Evolutionary conservation across 2,797 vertebrate species (phyloP), one percentile per base, ranked within the genome.

Genomic region (Pitangus sulphuratus): DNA sequence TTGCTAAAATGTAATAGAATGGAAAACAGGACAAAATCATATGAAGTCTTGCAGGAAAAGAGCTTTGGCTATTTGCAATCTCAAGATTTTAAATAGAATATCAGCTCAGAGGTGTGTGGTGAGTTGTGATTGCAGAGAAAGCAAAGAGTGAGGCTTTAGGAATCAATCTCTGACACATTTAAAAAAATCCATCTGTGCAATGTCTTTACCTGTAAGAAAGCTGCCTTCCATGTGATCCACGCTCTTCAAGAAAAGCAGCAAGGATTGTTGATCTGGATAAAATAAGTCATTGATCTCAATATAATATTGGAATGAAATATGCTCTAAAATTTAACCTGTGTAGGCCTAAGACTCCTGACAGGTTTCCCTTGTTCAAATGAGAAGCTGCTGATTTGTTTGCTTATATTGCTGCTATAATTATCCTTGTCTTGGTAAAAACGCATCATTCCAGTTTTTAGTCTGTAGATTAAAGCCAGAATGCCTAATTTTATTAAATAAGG

Each of bases 51-150:
- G 13, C 10, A 78, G 50, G 58, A 87, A 78, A 95, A 96, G 65
- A 89, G 42, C 64, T 87, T 42, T 56, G 64, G 31, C n/a, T 82
- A 19, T 89, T 89, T 88, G 61, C 74, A 92, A 44, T 88, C 74
- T 93, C 15, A 57, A 56, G 16, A 47, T 78, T 90, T 94, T 62
- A 69, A 93, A 60, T 16, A 95, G 22, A 25, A 65, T 37, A 90
- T 70, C 40, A 78, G 64, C 75, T 91, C 37, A 61, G 60, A 92
- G 20, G 17, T 85, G 85, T 50, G 42, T 72, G 61, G 87, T 87
- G 61, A 40, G 74, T 82, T 97, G 92, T 91, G 21, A 71, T 12
- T 72, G 66, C 3, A 17, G 39, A 93, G 68, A 95, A 95, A 80
- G 19, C 40, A 92, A 82, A 93, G 51, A 69, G 15, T n/a, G 22